phyloP scores from a whole-genome alignment of 2,797 vertebrate genomes.

The Hafferia zeledoni region DNA sequence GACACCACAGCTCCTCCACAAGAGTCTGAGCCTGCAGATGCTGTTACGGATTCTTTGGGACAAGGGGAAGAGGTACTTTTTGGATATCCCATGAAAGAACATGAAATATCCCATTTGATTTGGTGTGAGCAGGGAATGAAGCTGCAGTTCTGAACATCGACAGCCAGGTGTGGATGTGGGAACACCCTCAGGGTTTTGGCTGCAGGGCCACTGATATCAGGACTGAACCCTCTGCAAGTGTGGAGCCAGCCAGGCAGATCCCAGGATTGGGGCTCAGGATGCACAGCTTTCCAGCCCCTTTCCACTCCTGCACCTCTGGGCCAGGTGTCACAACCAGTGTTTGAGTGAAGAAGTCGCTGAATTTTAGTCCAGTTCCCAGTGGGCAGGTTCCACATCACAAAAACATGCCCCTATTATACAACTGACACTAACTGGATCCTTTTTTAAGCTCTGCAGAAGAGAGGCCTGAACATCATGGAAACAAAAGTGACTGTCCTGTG shows the following conservation, averaged over 20 bases:
- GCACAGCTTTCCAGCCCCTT: background rate
- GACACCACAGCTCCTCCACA: background rate
- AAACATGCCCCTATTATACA: background rate
- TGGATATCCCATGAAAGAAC: background rate
- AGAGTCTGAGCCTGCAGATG: accelerated
- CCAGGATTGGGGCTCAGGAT: background rate
- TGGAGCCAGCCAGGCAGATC: background rate
- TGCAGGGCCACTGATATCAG: accelerated
- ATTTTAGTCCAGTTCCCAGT: background rate
- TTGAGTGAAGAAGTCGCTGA: background rate
- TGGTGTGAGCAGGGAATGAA: background rate
- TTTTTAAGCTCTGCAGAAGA: background rate
- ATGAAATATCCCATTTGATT: accelerated
- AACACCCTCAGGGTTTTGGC: background rate
- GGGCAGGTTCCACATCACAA: background rate
- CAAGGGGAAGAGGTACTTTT: background rate
- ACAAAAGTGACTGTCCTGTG: background rate
- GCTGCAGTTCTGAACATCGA: background rate
- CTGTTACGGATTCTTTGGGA: accelerated
- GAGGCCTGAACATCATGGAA: background rate
- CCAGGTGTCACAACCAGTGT: background rate
- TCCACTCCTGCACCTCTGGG: background rate
- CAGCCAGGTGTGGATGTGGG: accelerated
- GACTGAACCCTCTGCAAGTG: accelerated
- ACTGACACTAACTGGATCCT: background rate